Evolutionary conservation across 2,888 invertebrate genomes (phyloP).

Genomic region (Aelia acuminata): DNA sequence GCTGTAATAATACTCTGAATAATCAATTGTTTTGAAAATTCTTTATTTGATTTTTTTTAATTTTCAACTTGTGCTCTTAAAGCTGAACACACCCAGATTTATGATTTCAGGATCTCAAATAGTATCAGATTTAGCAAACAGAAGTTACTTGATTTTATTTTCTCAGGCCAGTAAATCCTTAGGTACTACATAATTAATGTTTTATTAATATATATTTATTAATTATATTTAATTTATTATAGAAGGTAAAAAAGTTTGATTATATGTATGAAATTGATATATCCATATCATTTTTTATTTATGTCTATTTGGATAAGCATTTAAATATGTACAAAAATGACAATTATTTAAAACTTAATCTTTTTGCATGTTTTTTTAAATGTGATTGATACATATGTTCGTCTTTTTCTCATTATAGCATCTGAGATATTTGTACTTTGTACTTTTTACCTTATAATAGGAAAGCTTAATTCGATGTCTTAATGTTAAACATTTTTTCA

Average conservation of each 20-base stretch:
- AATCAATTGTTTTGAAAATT: neutral
- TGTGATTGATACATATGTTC: conserved; percentile 43
- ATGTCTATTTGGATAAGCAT: conserved; percentile 21
- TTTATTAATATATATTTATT: neutral
- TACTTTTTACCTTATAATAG: conserved; percentile 15
- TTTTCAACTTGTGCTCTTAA: neutral
- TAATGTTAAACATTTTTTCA: conserved; percentile 25
- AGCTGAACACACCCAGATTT: neutral
- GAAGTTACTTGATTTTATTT: neutral
- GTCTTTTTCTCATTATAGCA: conserved; percentile 18
- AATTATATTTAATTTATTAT: neutral
- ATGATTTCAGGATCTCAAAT: neutral
- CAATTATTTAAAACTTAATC: conserved; percentile 19
- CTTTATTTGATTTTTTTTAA: neutral
- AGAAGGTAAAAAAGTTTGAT: neutral
- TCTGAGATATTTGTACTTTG: conserved; percentile 14
- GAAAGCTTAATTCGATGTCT: neutral
- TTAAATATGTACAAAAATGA: conserved; percentile 29
- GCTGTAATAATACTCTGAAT: too few relatives aligned
- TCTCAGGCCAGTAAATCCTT: neutral
- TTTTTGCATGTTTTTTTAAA: conserved; percentile 20
- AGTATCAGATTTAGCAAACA: neutral
- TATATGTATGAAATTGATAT: neutral
- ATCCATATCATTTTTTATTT: conserved; percentile 36
- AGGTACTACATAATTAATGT: neutral